Evolutionary conservation across 2,797 vertebrate genomes (phyloP).

Genomic region (Gephyroberyx darwinii): DNA sequence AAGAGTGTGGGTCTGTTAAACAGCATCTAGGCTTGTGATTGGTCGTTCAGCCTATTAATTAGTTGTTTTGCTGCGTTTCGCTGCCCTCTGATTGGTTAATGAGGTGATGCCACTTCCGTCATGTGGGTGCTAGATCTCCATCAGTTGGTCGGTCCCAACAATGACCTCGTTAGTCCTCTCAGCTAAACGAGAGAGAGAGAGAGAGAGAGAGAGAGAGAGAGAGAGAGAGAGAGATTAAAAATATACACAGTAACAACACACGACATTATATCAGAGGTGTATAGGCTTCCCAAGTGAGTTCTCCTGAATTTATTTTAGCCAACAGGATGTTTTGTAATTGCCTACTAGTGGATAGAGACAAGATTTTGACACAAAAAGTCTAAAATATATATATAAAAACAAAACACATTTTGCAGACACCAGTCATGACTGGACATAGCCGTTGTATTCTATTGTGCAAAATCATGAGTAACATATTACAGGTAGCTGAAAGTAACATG

Average conservation of each 20-base stretch:
- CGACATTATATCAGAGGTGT: too few species aligned
- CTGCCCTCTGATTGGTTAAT: slow-evolving; percentile 47
- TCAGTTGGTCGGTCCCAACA: slow-evolving; percentile 94
- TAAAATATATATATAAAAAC: background rate
- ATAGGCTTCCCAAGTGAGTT: too few species aligned
- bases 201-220: background rate
- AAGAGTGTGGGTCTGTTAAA: slow-evolving; percentile 14
- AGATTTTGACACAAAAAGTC: too few species aligned
- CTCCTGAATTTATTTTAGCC: too few species aligned
- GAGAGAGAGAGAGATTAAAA: background rate
- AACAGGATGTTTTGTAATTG: too few species aligned
- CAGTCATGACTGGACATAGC: background rate
- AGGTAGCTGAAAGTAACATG: background rate
- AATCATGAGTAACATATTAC: background rate
- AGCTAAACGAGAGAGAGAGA: slow-evolving; percentile 77
- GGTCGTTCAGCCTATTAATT: slow-evolving; percentile 31
- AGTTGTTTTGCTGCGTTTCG: slow-evolving; percentile 31
- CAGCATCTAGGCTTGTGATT: slow-evolving; percentile 33
- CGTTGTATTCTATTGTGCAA: background rate
- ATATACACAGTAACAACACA: too few species aligned
- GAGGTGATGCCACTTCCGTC: slow-evolving; percentile 17
- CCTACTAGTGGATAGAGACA: too few species aligned
- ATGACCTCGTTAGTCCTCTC: slow-evolving; percentile 97
- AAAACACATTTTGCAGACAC: background rate
- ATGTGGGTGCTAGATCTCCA: slow-evolving; percentile 89